Evolutionary conservation across 2,888 invertebrate species (phyloP), one percentile per base, ranked within the genome.

Genomic region (Physocephala rufipes): DNA sequence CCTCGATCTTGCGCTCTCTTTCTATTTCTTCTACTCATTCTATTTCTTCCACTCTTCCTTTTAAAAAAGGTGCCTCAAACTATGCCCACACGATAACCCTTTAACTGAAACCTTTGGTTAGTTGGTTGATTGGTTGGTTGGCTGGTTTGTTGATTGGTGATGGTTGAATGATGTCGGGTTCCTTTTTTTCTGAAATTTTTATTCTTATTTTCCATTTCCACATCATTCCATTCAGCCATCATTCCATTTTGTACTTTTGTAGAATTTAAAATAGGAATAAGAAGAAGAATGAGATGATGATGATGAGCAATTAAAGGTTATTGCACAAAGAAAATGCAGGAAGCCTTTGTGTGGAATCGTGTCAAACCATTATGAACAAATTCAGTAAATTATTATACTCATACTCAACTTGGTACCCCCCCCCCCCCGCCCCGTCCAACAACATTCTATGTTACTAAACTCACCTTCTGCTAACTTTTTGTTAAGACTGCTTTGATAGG

Each of bases 261-360:
- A 59, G 36, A 47, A 47, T 47, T 19, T 28, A 67, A 26, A 67
- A 45, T n/a, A n/a, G n/a, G n/a, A n/a, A n/a, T n/a, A n/a, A n/a
- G n/a, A n/a, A n/a, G n/a, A n/a, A n/a, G n/a, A n/a, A n/a, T n/a
- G n/a, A n/a, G n/a, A n/a, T n/a, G n/a, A n/a, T n/a, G n/a, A n/a
- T n/a, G n/a, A n/a, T n/a, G n/a, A 67, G 59, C 30, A 67, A 67
- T 61, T 59, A 67, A 59, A 26, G 67, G 59, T 67, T 59, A 67
- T 61, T 67, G 59, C 59, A 67, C 67, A 67, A 67, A 67, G 47
- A 59, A 26, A 59, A 47, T 45, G 43, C 28, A 16, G 43, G 53
- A 30, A 36, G 36, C 55, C 63, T 47, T 63, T 63, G 9, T n/a
- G n/a, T 30, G 21, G 43, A 62, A 36, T 15, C 36, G 21, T 62